Evolutionary conservation across 2,113 vertebrate species (phyloP).

Genomic region (Anhinga anhinga): DNA sequence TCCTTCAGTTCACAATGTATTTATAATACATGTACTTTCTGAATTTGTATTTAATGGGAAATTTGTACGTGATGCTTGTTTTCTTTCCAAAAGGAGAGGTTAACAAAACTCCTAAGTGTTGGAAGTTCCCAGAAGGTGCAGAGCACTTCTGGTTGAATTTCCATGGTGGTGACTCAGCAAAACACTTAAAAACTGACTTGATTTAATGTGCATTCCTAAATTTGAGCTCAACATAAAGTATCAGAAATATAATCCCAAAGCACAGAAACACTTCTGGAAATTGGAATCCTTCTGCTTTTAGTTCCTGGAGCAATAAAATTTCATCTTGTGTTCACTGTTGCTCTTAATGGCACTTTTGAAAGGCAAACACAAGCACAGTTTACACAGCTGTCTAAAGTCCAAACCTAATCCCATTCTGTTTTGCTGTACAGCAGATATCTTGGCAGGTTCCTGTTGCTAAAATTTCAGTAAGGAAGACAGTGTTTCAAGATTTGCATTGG

Average conservation of each 20-base stretch:
- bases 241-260: neutral
- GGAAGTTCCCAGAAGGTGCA: neutral
- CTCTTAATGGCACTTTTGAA: slow-evolving; percentile 23
- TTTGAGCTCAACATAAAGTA: neutral
- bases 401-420: slow-evolving; percentile 36
- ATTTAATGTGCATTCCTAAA: slow-evolving; percentile 12
- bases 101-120: neutral
- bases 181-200: neutral
- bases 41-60: neutral
- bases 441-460: slow-evolving; percentile 19
- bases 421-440: neutral
- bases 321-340: neutral
- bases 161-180: neutral
- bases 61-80: neutral
- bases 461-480: neutral
- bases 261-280: neutral
- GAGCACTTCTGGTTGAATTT: neutral
- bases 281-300: neutral
- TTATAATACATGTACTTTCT: neutral
- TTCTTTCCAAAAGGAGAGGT: neutral
- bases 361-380: slow-evolving; percentile 48
- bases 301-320: neutral
- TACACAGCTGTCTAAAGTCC: slow-evolving; percentile 55
- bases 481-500: slow-evolving; percentile 23
- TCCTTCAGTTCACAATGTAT: neutral